Percentiles rank a stretch among this genome's conserved stretches.
phyloP scores from a whole-genome alignment of 1,140 invertebrate genomes.

The Zaprionus davidi region DNA sequence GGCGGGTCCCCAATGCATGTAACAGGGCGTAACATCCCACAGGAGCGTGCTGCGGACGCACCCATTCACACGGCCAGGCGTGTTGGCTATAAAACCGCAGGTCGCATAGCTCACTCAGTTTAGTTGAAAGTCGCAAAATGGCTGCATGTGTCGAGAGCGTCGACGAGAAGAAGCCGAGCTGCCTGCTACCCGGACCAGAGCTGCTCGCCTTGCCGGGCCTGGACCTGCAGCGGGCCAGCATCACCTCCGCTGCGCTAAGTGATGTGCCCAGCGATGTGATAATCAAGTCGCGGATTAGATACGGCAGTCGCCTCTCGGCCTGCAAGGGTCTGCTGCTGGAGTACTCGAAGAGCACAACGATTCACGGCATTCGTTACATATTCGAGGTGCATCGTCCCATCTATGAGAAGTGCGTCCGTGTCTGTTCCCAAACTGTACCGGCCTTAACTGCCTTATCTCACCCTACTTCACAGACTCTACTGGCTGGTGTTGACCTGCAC shows the following conservation, averaged over 20 bases:
- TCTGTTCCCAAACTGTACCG: neutral
- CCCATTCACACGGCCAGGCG: constrained; percentile 16
- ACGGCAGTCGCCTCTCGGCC: constrained; percentile 70
- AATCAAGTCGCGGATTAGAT: constrained; percentile 76
- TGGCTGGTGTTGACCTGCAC: constrained; percentile 77
- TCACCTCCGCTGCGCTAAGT: constrained; percentile 71
- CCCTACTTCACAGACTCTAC: constrained; percentile 57
- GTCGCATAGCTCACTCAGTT: constrained; percentile 16
- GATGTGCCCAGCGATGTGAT: constrained; percentile 79
- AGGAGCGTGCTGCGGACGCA: constrained; percentile 37
- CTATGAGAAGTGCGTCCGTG: constrained; percentile 73
- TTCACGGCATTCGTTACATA: constrained; percentile 84
- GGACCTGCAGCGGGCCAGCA: constrained; percentile 57
- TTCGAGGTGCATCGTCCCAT: constrained; percentile 82
- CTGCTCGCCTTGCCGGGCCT: constrained; percentile 48
- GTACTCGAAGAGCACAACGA: constrained; percentile 82
- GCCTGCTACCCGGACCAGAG: constrained; percentile 60
- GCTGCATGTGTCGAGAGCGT: constrained; percentile 34
- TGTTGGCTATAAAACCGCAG: constrained; percentile 42
- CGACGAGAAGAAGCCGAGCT: constrained; percentile 46
- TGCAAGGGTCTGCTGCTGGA: constrained; percentile 81
- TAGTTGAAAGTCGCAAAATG: constrained; percentile 49
- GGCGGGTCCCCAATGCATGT: neutral
- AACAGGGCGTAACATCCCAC: constrained; percentile 26
- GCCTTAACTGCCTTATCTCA: neutral